Evolutionary conservation across 2,113 vertebrate species (phyloP), one percentile per base, ranked within the genome.

Genomic region (Leucosticte australis): DNA sequence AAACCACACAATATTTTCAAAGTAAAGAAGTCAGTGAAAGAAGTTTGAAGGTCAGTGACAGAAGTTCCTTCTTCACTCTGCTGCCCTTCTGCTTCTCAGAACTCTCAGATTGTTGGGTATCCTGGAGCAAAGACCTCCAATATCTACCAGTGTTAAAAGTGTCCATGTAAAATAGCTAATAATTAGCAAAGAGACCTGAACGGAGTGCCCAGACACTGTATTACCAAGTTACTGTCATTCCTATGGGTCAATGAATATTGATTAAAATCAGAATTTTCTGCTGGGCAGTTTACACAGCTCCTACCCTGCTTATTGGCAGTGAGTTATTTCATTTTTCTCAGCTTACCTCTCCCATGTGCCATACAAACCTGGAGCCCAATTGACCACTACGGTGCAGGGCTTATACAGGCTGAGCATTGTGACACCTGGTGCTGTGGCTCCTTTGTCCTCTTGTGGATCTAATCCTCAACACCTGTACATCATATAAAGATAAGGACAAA

Each of bases 301-400:
- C 35, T 22, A 49, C 15, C 26, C 26, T 62, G 24, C 13, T 70
- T 65, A 6, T 62, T 81, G 67, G 37, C 28, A 73, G 37, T 4
- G 2, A 11, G 16, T 80, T 83, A 31, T 86, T 83, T 59, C 24
- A 24, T 73, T 93, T 94, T 88, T 44, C 49, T n/a, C 4, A 3
- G 20, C 12, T 55, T 63, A 42, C 10, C 11, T 82, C 27, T 92
- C 27, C 52, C 14, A 12, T 6, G 4, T 84, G 33, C 39, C 30
- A 6, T 31, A 33, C 0, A 7, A 90, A 39, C 26, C 33, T 23
- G 23, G 15, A 83, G 12, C 44, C 26, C 53, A 31, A 89, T 5
- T 0, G 0, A 56, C 70, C 27, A 23, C 41, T 49, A 13, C 1
- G 1, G 13, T 39, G 33, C 12, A 78, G 22, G 35, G 21, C 24